These are phyloP conservation scores for Macropus fuliginosus DNA, from an alignment of 2,797 vertebrate species.

Conservation along the genomic window DNA sequence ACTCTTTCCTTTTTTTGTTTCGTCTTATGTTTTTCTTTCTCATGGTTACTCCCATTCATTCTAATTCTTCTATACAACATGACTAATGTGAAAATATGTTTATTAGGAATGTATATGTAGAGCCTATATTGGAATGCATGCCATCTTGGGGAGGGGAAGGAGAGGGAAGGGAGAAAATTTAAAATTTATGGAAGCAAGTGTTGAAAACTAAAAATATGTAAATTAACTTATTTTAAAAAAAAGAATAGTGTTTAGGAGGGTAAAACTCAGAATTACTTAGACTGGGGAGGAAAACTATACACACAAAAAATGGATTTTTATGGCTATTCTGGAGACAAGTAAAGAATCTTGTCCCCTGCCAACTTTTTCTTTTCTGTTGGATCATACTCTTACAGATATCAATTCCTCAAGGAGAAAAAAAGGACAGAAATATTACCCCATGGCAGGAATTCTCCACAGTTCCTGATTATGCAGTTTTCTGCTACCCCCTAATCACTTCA, in stretches of 20 bases:
- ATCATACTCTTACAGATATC: neutral
- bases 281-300: neutral
- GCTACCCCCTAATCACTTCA: neutral
- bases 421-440: neutral
- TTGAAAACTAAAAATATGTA: too few relatives aligned
- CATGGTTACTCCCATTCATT: too few relatives aligned
- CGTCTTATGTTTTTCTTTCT: too few relatives aligned
- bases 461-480: neutral
- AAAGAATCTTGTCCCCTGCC: neutral
- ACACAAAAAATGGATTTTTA: neutral
- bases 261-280: neutral
- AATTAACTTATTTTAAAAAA: too few relatives aligned
- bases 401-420: neutral
- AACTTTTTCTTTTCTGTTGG: neutral
- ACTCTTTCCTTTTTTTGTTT: too few relatives aligned
- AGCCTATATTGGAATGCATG: too few relatives aligned
- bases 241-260: neutral
- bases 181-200: too few relatives aligned
- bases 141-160: too few relatives aligned
- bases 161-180: too few relatives aligned
- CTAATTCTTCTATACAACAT: too few relatives aligned
- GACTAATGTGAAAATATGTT: too few relatives aligned
- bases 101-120: too few relatives aligned
- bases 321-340: neutral
- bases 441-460: neutral